A percentile compares a stretch with the other conserved stretches of the same genome.
These are phyloP conservation scores for Atethmia centrago DNA, from an alignment of 2,888 invertebrate species.

Conservation along the genomic window DNA sequence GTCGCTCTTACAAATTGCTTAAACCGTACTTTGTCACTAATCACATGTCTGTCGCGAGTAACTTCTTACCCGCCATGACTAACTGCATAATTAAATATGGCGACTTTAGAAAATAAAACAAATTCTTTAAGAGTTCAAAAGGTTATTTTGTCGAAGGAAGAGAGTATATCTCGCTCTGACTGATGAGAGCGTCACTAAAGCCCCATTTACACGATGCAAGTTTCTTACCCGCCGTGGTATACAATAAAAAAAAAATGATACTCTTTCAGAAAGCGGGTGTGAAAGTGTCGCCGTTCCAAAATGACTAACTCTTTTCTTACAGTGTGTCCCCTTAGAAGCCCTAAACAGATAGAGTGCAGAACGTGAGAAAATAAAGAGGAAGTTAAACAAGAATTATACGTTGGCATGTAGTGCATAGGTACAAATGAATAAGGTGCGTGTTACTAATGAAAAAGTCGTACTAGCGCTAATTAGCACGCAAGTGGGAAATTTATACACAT, in stretches of 20 bases:
- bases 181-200: background rate
- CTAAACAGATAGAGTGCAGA: background rate
- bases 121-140: background rate
- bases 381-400: slow-evolving; percentile 19
- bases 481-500: slow-evolving; percentile 45
- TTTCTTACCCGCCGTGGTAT: background rate
- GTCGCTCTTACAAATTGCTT: slow-evolving; percentile 55
- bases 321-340: background rate
- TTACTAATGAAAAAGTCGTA: slow-evolving; percentile 43
- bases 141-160: background rate
- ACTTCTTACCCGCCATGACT: slow-evolving; percentile 33
- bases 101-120: background rate
- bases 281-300: background rate
- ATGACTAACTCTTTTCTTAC: background rate
- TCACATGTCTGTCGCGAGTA: slow-evolving; percentile 53
- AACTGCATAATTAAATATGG: slow-evolving; percentile 33
- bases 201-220: background rate
- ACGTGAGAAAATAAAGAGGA: background rate
- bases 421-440: slow-evolving; percentile 16
- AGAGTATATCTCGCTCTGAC: background rate
- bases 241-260: background rate
- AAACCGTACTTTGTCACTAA: slow-evolving; percentile 46
- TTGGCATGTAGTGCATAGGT: slow-evolving; percentile 11
- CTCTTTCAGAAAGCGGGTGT: background rate
- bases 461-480: slow-evolving; percentile 53